Base-by-base conservation (phyloP, 1,140 invertebrate genomes). In the Drosophila sulfurigaster region DNA sequence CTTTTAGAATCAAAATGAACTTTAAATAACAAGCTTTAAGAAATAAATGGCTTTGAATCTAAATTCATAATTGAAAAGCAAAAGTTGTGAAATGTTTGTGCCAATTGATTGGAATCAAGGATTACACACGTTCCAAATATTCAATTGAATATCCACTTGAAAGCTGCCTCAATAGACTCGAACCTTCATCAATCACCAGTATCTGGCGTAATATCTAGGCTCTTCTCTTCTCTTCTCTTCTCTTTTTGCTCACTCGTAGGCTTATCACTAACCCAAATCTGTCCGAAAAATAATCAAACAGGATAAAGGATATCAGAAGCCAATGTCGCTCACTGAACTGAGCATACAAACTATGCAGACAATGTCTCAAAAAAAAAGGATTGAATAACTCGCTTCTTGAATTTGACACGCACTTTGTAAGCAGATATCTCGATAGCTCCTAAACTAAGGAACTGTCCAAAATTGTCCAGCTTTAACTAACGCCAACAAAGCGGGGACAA, bases 341-440 rank as follows among this genome's bases (percentile, higher is more conserved):
- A 64, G 59, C 15, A 13, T 28, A 6, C 59, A 71, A 87, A 88
- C 79, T 87, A 82, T 79, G 68, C 64, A 74, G 73, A 75, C 68
- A 78, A 73, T 41, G 43, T 52, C 35, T 32, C 32, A 30, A 46
- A 71, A 86, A 87, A 87, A 86, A 87, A 87, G 82, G 82, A 87
- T 87, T 87, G 68, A 87, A 87, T 82, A 85, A 75, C 82, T 85
- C 35, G 82, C 68, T 79, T 56, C 32, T 65, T 54, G 79, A 87
- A 87, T 87, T 87, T 81, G 82, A 87, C 82, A 87, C 82, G 82
- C 82, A 87, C 82, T 87, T 75, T 67, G 79, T 67, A 79, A 77
- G 65, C 67, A 72, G 76, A 85, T 78, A 75, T 81, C 62, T 56
- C 59, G 25, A 65, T 54, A 56, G 45, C 38, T 59, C 43, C 38